Evolutionary conservation across 2,888 invertebrate species (phyloP).

Genomic region (Zhengitettix transpicula): DNA sequence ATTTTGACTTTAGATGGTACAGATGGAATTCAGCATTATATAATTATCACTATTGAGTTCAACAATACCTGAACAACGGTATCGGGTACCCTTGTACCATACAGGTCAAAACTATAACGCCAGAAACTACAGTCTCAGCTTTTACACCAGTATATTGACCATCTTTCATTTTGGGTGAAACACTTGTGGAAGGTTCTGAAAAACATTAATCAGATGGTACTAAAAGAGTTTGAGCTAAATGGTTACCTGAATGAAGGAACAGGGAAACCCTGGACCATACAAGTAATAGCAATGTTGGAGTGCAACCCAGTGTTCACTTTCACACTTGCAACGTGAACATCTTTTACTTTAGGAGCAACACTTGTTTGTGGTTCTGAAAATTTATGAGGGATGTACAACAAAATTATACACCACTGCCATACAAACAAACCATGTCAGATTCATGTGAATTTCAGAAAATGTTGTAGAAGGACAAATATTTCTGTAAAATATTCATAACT

Average conservation of each 20-base stretch:
- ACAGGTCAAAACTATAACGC: constrained; percentile 29
- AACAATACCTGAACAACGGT: constrained; percentile 30
- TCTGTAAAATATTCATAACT: too few species aligned
- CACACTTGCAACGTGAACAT: neutral
- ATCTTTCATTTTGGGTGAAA: constrained; percentile 18
- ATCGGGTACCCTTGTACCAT: constrained; percentile 38
- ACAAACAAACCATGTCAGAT: too few species aligned
- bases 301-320: neutral
- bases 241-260: constrained; percentile 39
- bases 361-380: constrained; percentile 16
- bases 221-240: neutral
- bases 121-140: constrained; percentile 14
- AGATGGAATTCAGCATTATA: neutral
- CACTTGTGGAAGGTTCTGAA: constrained; percentile 17
- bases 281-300: constrained; percentile 20
- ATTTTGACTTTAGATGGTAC: neutral
- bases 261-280: constrained; percentile 56
- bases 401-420: too few species aligned
- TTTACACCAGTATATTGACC: constrained; percentile 17
- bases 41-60: neutral
- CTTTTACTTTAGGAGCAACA: constrained; percentile 16
- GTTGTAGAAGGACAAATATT: too few species aligned
- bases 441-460: too few species aligned
- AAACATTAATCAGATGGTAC: neutral
- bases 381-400: neutral